Percentiles rank a stretch among this genome's conserved stretches.
These are phyloP conservation scores for Drosophila subquinaria DNA, from an alignment of 2,888 invertebrate genomes.

Conservation along the genomic window DNA sequence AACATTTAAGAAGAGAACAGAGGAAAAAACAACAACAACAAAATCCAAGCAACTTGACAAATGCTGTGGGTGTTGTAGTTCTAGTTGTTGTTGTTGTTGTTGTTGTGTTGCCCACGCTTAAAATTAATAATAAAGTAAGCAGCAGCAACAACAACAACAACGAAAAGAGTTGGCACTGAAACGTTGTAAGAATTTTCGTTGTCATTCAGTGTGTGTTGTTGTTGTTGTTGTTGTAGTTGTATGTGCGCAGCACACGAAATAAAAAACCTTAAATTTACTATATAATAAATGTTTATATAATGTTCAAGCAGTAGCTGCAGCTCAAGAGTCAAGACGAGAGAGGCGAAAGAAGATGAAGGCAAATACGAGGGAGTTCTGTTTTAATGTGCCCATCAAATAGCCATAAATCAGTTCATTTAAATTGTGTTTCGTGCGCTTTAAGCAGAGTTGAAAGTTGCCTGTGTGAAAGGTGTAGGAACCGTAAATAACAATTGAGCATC, in stretches of 20 bases:
- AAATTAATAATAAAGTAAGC: slow-evolving; percentile 78
- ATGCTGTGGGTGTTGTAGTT: slow-evolving; percentile 69
- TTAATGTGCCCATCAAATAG: slow-evolving; percentile 75
- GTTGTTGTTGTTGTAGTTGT: slow-evolving; percentile 21
- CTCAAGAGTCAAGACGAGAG: not conserved
- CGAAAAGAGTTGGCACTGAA: slow-evolving; percentile 58
- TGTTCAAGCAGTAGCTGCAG: slow-evolving; percentile 41
- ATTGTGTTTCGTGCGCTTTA: slow-evolving; percentile 34
- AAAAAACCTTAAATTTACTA: slow-evolving; percentile 51
- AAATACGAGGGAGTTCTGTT: slow-evolving; percentile 22
- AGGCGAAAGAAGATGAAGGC: not conserved
- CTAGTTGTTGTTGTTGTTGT: slow-evolving; percentile 53
- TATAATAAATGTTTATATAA: slow-evolving; percentile 40
- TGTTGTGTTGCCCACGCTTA: slow-evolving; percentile 63
- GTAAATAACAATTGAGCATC: slow-evolving; percentile 60
- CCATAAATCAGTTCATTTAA: slow-evolving; percentile 81
- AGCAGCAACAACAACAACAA: slow-evolving; percentile 32
- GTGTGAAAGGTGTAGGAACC: slow-evolving; percentile 56
- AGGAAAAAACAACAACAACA: slow-evolving; percentile 39
- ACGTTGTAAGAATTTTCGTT: slow-evolving; percentile 59
- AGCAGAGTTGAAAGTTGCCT: slow-evolving; percentile 28
- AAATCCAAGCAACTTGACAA: slow-evolving; percentile 69
- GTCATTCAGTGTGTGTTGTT: slow-evolving; percentile 26
- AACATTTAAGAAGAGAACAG: slow-evolving; percentile 26
- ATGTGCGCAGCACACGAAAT: slow-evolving; percentile 34